Base-by-base conservation (phyloP, 1,140 invertebrate species). In the Bombus sylvicola region DNA sequence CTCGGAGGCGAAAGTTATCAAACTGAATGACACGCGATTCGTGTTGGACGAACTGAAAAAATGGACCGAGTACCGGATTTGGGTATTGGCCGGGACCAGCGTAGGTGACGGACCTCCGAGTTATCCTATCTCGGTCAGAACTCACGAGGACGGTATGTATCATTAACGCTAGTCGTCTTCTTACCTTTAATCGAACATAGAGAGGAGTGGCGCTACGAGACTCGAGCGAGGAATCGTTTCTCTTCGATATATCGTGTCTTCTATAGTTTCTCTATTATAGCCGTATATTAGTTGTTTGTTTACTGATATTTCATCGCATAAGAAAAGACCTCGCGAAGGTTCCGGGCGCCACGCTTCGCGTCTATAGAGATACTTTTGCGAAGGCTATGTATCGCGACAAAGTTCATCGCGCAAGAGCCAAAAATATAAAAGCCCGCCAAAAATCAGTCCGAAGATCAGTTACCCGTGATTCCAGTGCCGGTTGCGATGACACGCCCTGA, bases 91-190 rank as follows among this genome's bases (percentile, higher is more conserved):
- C 75, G 98, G 98, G 92, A 99, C 98, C 88, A 97, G 96, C 91
- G 97, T 99, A 85, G 99, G 99, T 92, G 98, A 99, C 94, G 98
- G 98, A 34, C 98, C 98, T 43, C 96, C 97, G 93, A 98, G 97
- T 91, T 97, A 97, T 95, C 98, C 98, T 82, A 97, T 99, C 95
- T 97, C 97, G 92, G 97, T 99, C 91, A 97, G 97, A 96, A 99
- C 99, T 87, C 98, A 98, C 94, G 99, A 99, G 97, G 98, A 99
- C 97, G 99, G 99, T 99, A 99, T 97, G 98, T 98, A 96, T 96
- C 95, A 91, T 76, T 91, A 86, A 93, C 88, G 90, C 80, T 34
- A 92, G 90, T 90, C 31, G 66, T 34, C 82, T 69, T 92, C 90
- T 59, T 92, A 87, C 91, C 83, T 90, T 85, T 79, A 92, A 76